Evolutionary conservation across 2,888 invertebrate species (phyloP), one percentile per base, ranked within the genome.

Genomic region (Stomorhina lunata): DNA sequence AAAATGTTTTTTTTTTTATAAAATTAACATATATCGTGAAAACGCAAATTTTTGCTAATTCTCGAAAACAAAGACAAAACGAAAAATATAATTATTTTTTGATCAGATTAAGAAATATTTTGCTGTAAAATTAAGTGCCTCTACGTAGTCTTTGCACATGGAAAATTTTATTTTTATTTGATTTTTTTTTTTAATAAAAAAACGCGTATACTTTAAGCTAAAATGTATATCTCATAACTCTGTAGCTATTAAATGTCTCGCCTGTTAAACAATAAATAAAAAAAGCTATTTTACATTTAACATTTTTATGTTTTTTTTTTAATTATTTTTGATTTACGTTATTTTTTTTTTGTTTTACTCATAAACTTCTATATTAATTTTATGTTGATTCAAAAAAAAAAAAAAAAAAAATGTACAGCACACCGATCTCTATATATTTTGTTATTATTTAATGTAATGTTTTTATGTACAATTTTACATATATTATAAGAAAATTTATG

Each of bases 231-330:
- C 57, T 71, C 40, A 63, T 72, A 65, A 81, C 83, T 83, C 83
- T 83, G 83, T 83, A 83, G 83, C 83, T 83, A 80, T 73, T 80
- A 63, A 80, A 80, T 73, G 55, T 78, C 80, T 83, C 83, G 71
- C 81, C 83, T 83, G 83, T 81, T 71, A 25, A 71, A 76, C 32
- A 66, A 48, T 25, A 40, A 63, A 37, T 15, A 48, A 48, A 32
- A 27, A 55, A 72, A 17, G 50, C 53, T 50, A 17, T 48, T 68
- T 68, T 59, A 68, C 37, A 29, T 65, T 53, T 53, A 78, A 71
- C 69, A 78, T 78, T 71, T 55, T 27, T 53, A 57, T 69, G 48
- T 78, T 84, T 77, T 77, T 40, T 71, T 71, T 6, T 55, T 61
- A 59, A 22, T 53, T 57, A 73, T 81, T 81, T 66, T 71, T 80